Conservation (phyloP, 2,797 vertebrate genomes). For the Bovichtus variegatus region DNA sequence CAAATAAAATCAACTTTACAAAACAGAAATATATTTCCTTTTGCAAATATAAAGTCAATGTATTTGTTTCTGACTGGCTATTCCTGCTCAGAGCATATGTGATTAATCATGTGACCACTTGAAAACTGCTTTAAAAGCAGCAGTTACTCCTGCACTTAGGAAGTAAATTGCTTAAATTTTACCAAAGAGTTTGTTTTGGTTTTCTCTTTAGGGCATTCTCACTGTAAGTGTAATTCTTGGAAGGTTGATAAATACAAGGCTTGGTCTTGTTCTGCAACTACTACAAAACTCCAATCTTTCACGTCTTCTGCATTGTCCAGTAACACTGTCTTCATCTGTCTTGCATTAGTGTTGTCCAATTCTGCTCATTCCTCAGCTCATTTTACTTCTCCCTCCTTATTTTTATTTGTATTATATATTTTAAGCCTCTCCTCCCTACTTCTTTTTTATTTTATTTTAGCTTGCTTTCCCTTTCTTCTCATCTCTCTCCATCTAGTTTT, state of each 20-base stretch:
- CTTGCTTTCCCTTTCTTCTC: background rate
- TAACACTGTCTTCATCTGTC: conserved; percentile 6
- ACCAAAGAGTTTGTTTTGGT: no score
- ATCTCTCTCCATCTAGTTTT: background rate
- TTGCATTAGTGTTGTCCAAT: background rate
- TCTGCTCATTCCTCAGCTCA: conserved; percentile 5
- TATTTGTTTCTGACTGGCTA: no score
- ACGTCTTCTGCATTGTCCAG: background rate
- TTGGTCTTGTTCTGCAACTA: background rate
- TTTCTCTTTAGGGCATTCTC: background rate
- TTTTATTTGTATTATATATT: background rate
- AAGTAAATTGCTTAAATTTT: background rate
- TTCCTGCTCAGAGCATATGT: no score
- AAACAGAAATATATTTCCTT: no score
- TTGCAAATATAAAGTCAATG: no score
- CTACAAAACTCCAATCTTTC: background rate
- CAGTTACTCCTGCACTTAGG: background rate
- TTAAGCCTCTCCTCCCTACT: background rate
- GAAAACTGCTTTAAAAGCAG: no score
- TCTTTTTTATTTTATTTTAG: background rate
- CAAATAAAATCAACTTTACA: no score
- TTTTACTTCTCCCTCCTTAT: conserved; percentile 5
- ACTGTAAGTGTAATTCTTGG: background rate
- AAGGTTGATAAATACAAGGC: background rate
- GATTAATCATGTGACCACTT: no score